These are phyloP conservation scores for Prosapia bicincta DNA, from an alignment of 2,888 invertebrate species.

Conservation along the genomic window DNA sequence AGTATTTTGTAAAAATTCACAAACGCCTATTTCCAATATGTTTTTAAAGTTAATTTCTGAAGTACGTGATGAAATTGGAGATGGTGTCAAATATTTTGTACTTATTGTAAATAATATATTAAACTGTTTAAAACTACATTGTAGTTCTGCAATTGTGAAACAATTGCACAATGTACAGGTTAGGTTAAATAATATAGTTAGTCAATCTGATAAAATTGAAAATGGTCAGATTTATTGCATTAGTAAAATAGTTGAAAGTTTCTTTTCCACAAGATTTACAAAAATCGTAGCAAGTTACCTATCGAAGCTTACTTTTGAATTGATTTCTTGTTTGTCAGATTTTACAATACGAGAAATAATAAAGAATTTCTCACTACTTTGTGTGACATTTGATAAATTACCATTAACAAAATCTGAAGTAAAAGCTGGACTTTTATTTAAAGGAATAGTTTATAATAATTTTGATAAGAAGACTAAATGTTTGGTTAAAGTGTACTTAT, in stretches of 20 bases:
- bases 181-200: background rate
- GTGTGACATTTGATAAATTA: conserved; percentile 1
- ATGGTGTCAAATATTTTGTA: conserved; percentile 31
- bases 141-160: background rate
- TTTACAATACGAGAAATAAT: background rate
- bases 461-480: background rate
- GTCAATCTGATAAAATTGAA: background rate
- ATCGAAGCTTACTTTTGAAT: conserved; percentile 17
- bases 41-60: conserved; percentile 17
- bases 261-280: conserved; percentile 29
- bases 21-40: conserved; percentile 9
- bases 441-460: conserved; percentile 8
- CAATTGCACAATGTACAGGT: conserved; percentile 9
- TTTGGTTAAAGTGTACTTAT: conserved; percentile 14
- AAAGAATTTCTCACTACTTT: conserved; percentile 5
- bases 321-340: conserved; percentile 7
- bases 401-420: conserved; percentile 8
- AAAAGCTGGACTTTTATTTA: conserved; percentile 17
- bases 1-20: background rate
- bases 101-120: conserved; percentile 24
- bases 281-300: conserved; percentile 9
- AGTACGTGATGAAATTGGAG: conserved; percentile 23
- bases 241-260: conserved; percentile 9
- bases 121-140: background rate
- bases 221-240: background rate